Base-by-base conservation (phyloP, 2,888 invertebrate species). In the Platycheirus rosarum region DNA sequence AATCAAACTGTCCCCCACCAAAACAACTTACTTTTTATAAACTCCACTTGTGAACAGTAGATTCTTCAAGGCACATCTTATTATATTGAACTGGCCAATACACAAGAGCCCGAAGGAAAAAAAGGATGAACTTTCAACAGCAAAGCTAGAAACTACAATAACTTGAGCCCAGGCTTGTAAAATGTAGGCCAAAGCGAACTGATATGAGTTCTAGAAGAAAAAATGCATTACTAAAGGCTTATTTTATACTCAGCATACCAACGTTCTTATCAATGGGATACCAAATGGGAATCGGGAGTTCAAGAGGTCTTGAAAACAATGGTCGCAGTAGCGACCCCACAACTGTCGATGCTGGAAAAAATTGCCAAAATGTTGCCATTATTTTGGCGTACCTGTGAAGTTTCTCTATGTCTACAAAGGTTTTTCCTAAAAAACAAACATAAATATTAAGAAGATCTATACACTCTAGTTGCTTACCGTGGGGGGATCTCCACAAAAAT, bases 61-160 rank as follows among this genome's bases (percentile, higher is more conserved):
- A 40, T 84, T 85, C 57, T 84, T 85, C 13, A 69, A 20, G 2
- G n/a, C 40, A 23, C 79, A 80, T 18, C 70, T 44, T n/a, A 69
- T 8, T 2, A 76, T 63, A 32, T 84, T 75, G 14, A 75, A 84
- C 16, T 84, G 84, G 0, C 80, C 80, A 37, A 60, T 65, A 1
- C 63, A 69, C 14, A 76, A 18, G 2, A 84, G 16, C 7, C 66
- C 20, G 8, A 76, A 65, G 0, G 76, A 65, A 2, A 53, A 48
- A 35, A 48, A 79, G 1, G 79, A 49, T 0, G 79, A 14, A 18
- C 79, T 84, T 13, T 75, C 79, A 35, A 20, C 37, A 2, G 70
- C 57, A 18, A 75, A 79, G 40, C 78, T 37, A 11, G n/a, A 35
- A 7, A 78, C 79, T 16, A 71, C 46, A 11, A 70, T 42, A 2